These are phyloP conservation scores for Eubucco bourcierii DNA, from an alignment of 2,113 vertebrate genomes.

Conservation along the genomic window DNA sequence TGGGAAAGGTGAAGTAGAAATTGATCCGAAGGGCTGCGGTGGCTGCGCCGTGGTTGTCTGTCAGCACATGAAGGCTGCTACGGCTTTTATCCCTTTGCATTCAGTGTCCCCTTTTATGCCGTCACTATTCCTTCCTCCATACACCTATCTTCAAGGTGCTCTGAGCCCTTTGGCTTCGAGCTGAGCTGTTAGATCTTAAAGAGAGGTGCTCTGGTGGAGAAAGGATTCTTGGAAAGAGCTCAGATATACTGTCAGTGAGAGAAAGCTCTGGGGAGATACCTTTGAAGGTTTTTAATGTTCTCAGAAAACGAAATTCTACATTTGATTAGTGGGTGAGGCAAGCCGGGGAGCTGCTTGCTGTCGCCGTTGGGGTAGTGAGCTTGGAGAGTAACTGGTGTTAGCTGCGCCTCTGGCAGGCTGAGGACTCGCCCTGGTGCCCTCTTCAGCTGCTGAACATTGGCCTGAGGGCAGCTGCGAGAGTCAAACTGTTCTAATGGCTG, in stretches of 20 bases:
- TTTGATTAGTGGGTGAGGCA: not conserved
- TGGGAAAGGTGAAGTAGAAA: too few species aligned
- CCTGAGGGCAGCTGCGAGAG: not conserved
- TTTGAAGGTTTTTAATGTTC: not conserved
- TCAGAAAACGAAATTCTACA: not conserved
- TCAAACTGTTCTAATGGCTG: constrained; percentile 22
- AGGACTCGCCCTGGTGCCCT: not conserved
- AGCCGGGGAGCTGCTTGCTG: not conserved
- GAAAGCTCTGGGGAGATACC: not conserved
- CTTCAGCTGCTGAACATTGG: not conserved
- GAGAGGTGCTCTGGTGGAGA: not conserved
- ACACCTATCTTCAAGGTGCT: not conserved
- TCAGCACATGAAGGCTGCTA: not conserved
- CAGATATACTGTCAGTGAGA: not conserved
- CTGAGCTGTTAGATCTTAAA: not conserved
- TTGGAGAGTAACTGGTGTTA: not conserved
- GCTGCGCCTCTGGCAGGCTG: not conserved
- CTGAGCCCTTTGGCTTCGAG: not conserved
- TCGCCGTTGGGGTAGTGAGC: not conserved
- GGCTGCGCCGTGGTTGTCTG: not conserved
- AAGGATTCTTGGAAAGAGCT: not conserved
- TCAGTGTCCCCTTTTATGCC: not conserved
- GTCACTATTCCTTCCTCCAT: not conserved
- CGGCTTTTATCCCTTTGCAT: not conserved
- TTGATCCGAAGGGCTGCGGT: not conserved